Conservation (phyloP, 1,140 invertebrate species). For the Carposina sasakii region DNA sequence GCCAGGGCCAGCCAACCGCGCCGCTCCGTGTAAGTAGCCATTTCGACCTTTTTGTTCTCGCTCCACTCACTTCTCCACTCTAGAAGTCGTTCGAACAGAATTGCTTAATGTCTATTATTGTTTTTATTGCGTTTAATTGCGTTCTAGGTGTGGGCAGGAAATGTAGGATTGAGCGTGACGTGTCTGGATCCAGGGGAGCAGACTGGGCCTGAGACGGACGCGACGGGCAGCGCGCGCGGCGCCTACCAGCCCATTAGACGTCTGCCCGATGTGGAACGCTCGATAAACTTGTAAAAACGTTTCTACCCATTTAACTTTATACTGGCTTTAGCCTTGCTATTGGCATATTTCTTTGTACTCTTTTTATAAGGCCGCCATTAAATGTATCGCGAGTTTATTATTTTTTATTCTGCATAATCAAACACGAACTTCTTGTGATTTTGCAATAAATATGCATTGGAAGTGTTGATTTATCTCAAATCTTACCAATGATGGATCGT, state of each 20-base stretch:
- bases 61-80: slow-evolving; percentile 27
- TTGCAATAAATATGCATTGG: no score
- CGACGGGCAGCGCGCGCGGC: slow-evolving; percentile 65
- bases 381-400: slow-evolving; percentile 54
- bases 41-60: slow-evolving; percentile 58
- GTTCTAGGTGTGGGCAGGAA: no score
- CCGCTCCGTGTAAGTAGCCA: slow-evolving; percentile 44
- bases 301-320: slow-evolving; percentile 72
- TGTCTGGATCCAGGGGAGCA: no score
- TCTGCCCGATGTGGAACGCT: slow-evolving; percentile 67
- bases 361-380: slow-evolving; percentile 55
- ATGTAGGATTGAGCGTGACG: no score
- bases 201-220: slow-evolving; percentile 43
- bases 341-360: slow-evolving; percentile 62
- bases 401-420: no score
- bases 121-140: no score
- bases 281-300: slow-evolving; percentile 72
- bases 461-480: no score
- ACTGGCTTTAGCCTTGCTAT: slow-evolving; percentile 64
- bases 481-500: no score
- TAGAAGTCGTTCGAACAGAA: no score
- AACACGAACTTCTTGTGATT: no score
- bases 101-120: no score
- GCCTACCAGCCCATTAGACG: slow-evolving; percentile 64
- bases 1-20: slow-evolving; percentile 53